These are phyloP conservation scores for Scaptomyza reducta DNA, from an alignment of 2,888 invertebrate genomes.

Conservation along the genomic window DNA sequence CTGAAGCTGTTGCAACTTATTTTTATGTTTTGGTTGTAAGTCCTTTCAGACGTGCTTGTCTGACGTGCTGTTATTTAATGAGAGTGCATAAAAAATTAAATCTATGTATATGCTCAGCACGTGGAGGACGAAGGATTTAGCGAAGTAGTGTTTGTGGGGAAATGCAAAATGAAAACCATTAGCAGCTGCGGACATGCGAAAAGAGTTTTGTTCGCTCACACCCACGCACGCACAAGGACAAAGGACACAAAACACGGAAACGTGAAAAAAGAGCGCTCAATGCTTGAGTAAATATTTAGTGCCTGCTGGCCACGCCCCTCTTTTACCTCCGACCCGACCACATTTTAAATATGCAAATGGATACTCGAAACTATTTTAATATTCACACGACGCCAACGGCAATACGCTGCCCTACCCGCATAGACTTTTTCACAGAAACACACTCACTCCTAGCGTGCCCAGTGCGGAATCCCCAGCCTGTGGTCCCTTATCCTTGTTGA, in stretches of 20 bases:
- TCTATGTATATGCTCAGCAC: constrained; percentile 48
- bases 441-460: constrained; percentile 1
- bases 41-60: constrained; percentile 21
- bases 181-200: constrained; percentile 35
- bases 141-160: neutral
- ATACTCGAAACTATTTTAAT: constrained; percentile 72
- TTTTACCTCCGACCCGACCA: neutral
- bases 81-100: constrained; percentile 65
- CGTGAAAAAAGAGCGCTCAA: constrained; percentile 38
- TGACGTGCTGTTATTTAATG: constrained; percentile 18
- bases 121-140: constrained; percentile 2
- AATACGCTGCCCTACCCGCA: neutral
- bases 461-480: neutral
- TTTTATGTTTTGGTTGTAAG: neutral
- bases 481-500: constrained; percentile 15
- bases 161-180: constrained; percentile 44
- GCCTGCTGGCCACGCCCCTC: constrained; percentile 27
- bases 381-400: constrained; percentile 58
- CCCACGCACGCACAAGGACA: constrained; percentile 2
- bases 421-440: constrained; percentile 9
- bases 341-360: constrained; percentile 73
- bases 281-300: constrained; percentile 57
- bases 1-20: constrained; percentile 47
- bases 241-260: constrained; percentile 6
- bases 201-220: constrained; percentile 27